Percentiles rank a stretch among this genome's conserved stretches.
Conservation (phyloP, 2,113 vertebrate species). For the Phalacrocorax carbo region DNA sequence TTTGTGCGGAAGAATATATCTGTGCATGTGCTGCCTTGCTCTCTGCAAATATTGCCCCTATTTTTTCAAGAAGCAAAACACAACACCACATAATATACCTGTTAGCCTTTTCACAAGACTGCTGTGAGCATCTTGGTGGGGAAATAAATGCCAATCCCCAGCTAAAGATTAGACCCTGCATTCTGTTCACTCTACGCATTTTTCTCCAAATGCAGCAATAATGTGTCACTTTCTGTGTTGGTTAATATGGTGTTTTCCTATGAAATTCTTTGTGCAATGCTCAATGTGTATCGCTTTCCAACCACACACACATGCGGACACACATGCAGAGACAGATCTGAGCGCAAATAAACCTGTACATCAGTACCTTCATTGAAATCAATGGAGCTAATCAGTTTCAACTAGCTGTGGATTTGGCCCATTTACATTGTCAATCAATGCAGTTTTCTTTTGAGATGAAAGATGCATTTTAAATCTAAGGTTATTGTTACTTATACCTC, state of each 20-base stretch:
- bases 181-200: background rate
- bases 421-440: constrained; percentile 22
- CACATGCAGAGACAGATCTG: background rate
- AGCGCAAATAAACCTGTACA: background rate
- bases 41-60: background rate
- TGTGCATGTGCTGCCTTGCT: background rate
- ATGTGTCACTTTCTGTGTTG: background rate
- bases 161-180: background rate
- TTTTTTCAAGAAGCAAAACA: background rate
- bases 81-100: background rate
- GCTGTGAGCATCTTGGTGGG: background rate
- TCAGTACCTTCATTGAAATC: background rate
- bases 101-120: background rate
- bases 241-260: background rate
- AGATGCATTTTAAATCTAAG: background rate
- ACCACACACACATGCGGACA: background rate
- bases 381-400: background rate
- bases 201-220: background rate
- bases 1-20: background rate
- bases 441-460: constrained; percentile 1
- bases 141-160: background rate
- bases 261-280: background rate
- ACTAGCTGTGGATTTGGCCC: background rate
- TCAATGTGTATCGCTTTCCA: background rate
- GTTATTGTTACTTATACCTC: background rate